Percentiles rank a stretch among this genome's conserved stretches.
These are phyloP conservation scores for Automeris io DNA, from an alignment of 2,888 invertebrate species.

Conservation along the genomic window DNA sequence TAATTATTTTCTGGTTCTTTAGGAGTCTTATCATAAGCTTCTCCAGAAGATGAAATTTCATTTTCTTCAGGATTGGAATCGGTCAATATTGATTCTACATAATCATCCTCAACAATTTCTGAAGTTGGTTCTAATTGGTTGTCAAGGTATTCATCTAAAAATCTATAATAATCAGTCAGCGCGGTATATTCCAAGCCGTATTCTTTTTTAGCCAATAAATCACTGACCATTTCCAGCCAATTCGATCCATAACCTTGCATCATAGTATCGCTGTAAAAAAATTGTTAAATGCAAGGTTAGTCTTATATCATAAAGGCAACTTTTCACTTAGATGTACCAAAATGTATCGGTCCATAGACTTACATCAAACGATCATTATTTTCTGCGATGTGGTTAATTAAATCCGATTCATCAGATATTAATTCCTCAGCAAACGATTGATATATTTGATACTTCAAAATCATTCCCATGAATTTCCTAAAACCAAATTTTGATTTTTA, in stretches of 20 bases:
- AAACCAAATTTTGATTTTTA: conserved; percentile 24
- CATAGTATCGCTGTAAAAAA: conserved; percentile 54
- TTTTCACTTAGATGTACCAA: neutral
- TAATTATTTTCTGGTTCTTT: conserved; percentile 13
- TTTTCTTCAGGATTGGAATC: conserved; percentile 40
- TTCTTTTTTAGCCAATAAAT: conserved; percentile 62
- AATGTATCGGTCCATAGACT: conserved; percentile 33
- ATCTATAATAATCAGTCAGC: conserved; percentile 73
- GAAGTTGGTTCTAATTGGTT: conserved; percentile 55
- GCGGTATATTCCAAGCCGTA: conserved; percentile 68
- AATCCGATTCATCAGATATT: conserved; percentile 56
- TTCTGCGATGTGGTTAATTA: conserved; percentile 54
- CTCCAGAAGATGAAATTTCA: conserved; percentile 33
- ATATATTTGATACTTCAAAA: conserved; percentile 77
- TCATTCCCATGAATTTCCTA: conserved; percentile 75
- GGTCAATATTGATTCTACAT: conserved; percentile 40
- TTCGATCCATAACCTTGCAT: conserved; percentile 58
- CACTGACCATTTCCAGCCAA: conserved; percentile 70
- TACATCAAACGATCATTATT: conserved; percentile 59
- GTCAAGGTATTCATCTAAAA: conserved; percentile 73
- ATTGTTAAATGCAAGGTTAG: neutral
- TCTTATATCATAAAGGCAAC: neutral
- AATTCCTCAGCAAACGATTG: conserved; percentile 70
- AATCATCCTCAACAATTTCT: conserved; percentile 43
- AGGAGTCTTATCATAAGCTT: conserved; percentile 17